phyloP scores from a whole-genome alignment of 35 echinoderm and acorn worm species.

The Anneissia japonica region DNA sequence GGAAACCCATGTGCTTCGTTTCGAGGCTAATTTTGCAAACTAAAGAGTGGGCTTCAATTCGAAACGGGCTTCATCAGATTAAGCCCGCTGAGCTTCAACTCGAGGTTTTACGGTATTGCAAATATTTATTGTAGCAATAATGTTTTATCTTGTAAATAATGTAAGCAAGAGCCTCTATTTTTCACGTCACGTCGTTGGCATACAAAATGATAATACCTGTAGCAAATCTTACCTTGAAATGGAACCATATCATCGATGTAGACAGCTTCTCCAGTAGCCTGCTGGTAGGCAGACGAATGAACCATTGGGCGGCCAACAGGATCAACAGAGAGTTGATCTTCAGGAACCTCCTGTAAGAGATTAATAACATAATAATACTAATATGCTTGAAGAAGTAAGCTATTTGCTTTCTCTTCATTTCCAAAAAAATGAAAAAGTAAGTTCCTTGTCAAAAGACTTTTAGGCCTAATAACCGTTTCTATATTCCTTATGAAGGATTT shows the following conservation, averaged over 20 bases:
- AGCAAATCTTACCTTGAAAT: constrained; percentile 13
- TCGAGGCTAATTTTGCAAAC: no score
- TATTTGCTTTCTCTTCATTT: not conserved
- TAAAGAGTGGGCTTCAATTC: no score
- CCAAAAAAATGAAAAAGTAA: not conserved
- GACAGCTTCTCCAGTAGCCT: constrained; percentile 40
- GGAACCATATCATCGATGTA: constrained; percentile 34
- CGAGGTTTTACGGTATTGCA: not conserved
- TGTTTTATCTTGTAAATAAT: no score
- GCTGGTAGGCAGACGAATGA: not conserved
- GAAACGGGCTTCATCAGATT: no score
- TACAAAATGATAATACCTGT: no score
- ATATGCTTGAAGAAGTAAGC: no score
- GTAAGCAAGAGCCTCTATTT: no score
- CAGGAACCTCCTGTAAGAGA: not conserved
- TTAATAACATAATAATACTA: no score
- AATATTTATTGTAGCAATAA: no score
- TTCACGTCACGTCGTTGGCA: no score
- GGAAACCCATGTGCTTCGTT: no score
- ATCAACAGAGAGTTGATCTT: not conserved
- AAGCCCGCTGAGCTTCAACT: no score
- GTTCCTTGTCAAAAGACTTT: not conserved
- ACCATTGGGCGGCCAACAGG: constrained; percentile 18
- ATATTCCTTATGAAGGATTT: not conserved
- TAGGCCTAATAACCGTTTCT: not conserved